Base-by-base conservation (phyloP, 2,888 invertebrate genomes). In the Papilio gigon region DNA sequence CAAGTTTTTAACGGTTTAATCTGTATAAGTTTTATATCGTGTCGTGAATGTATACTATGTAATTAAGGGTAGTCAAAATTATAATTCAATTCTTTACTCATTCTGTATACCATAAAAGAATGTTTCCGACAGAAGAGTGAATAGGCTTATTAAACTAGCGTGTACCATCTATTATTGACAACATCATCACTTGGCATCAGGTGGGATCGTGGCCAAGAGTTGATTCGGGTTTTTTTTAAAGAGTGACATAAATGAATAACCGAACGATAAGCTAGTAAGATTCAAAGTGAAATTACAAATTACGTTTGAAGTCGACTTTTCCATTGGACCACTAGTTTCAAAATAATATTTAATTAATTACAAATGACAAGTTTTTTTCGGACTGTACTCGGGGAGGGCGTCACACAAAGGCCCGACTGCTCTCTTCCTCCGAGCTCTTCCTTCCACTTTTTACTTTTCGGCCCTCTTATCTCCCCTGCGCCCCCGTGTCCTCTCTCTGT, bases 381-480 rank as follows among this genome's bases (percentile, higher is more conserved):
- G 64, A 71, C 83, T 67, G 65, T 84, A 78, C 82, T 56, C 20
- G 25, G 77, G 77, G 78, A 82, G 86, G 86, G 86, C 82, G 80
- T 80, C 78, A 82, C 78, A 89, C 87, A 90, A 90, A 89, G 82
- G 78, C 77, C 75, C 79, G 81, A 78, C 86, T 88, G 89, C 89
- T 89, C 89, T 89, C 89, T 88, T 87, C 84, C 86, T 80, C 78
- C 77, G 77, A 8, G 59, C 76, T 77, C 80, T 83, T 85, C 79
- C 79, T 80, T 80, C 84, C 79, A 82, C 82, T 88, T 89, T 88
- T 89, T 87, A 85, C 85, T 87, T 89, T 89, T 85, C 81, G 83
- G 79, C 72, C 76, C 76, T 75, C 71, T 77, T 74, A 76, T 72
- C 71, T 61, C 75, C 76, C 75, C 73, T 76, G 74, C 78, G 73